Percentiles rank a stretch among this genome's conserved stretches.
Evolutionary conservation across 2,113 vertebrate species (phyloP).

Genomic region (Chelonoidis abingdonii): DNA sequence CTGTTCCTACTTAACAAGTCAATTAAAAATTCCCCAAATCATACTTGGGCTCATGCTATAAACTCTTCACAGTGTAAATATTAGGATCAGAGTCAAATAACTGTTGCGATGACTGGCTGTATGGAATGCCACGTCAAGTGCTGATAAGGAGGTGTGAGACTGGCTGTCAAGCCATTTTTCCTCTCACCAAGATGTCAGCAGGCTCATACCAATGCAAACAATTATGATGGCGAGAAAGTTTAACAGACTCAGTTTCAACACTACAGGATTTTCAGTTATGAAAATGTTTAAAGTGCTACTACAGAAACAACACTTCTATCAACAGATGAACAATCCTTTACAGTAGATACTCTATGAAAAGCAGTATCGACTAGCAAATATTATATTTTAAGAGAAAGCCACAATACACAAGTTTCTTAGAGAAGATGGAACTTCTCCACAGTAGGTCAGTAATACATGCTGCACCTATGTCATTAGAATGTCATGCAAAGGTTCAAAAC

Average conservation of each 20-base stretch:
- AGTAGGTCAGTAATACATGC: background rate
- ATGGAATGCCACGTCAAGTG: slow-evolving; percentile 36
- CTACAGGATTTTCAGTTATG: background rate
- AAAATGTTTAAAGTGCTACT: background rate
- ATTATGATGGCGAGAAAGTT: background rate
- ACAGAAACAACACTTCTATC: background rate
- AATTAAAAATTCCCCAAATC: slow-evolving; percentile 49
- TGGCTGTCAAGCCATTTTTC: slow-evolving; percentile 66
- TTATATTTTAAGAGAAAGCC: background rate
- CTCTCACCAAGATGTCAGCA: slow-evolving; percentile 46
- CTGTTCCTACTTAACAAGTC: slow-evolving; percentile 23
- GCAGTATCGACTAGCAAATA: background rate
- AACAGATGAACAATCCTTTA: background rate
- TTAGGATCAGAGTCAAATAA: slow-evolving; percentile 35
- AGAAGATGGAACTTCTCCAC: background rate
- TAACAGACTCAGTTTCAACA: background rate
- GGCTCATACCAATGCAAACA: slow-evolving; percentile 15
- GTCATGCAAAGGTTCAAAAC: background rate
- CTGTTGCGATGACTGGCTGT: slow-evolving; percentile 37
- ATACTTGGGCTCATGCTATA: background rate
- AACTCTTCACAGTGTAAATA: slow-evolving; percentile 38
- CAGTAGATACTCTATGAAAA: background rate
- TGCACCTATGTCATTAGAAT: background rate
- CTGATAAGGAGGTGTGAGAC: slow-evolving; percentile 70
- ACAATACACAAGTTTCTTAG: background rate